phyloP scores from a whole-genome alignment of 2,797 vertebrate genomes.

The Galagoides demidoff region DNA sequence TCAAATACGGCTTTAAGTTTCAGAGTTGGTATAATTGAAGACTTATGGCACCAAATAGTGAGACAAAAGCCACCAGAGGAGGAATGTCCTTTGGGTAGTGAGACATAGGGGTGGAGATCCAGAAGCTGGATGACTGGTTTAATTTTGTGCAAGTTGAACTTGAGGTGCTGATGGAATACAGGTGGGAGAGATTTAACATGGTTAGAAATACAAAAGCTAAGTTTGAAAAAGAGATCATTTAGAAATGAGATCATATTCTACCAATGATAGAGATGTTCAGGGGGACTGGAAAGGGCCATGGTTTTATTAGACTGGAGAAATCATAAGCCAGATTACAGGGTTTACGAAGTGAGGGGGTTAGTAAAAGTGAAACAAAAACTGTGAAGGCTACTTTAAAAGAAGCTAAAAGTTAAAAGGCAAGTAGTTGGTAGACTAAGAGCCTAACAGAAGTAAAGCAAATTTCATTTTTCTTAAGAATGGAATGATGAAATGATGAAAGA shows the following conservation, averaged over 20 bases:
- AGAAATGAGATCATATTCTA: not conserved
- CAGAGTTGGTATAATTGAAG: not conserved
- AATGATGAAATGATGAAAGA: not conserved
- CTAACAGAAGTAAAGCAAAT: not conserved
- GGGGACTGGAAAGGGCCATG: not conserved
- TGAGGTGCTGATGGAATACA: not conserved
- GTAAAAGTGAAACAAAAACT: not conserved
- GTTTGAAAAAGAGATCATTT: not conserved
- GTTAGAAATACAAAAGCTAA: not conserved
- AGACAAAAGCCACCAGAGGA: not conserved
- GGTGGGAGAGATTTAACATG: not conserved
- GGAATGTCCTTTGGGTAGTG: not conserved
- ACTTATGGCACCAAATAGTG: not conserved
- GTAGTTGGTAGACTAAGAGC: not conserved
- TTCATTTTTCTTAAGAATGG: conserved; percentile 14
- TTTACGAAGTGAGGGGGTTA: not conserved
- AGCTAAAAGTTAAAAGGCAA: not conserved
- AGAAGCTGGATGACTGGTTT: not conserved
- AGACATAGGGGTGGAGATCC: rapidly evolving
- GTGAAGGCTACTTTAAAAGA: not conserved
- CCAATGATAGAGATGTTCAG: not conserved
- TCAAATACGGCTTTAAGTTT: not conserved
- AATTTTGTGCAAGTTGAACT: not conserved
- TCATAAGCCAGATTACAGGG: not conserved
- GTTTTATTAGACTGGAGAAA: not conserved